Conservation (phyloP, 2,888 invertebrate species). For the Azorinus chamasolen region DNA sequence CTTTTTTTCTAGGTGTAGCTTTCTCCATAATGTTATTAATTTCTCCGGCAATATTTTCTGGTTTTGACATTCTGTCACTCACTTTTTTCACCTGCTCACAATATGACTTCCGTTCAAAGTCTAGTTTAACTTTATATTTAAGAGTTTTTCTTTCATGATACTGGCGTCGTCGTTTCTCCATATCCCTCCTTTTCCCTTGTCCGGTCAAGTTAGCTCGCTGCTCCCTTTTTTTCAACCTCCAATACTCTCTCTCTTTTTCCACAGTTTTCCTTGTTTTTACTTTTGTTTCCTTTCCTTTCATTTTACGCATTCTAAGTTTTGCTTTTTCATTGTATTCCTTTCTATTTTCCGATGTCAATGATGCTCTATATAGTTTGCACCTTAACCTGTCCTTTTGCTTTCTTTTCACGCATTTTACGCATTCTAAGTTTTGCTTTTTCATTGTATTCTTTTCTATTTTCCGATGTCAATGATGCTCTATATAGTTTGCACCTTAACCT, state of each 20-base stretch:
- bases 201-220: conserved; percentile 10
- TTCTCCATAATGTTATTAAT: conserved; percentile 12
- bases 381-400: conserved; percentile 14
- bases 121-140: neutral
- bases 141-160: no score
- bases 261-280: conserved; percentile 20
- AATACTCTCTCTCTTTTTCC: conserved; percentile 18
- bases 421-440: conserved; percentile 24
- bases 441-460: conserved; percentile 20
- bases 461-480: conserved; percentile 17
- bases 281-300: conserved; percentile 13
- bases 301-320: conserved; percentile 23
- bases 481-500: conserved; percentile 13
- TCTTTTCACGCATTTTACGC: conserved; percentile 6
- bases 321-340: conserved; percentile 19
- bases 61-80: no score
- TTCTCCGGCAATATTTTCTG: conserved; percentile 6
- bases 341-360: conserved; percentile 19
- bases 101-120: neutral
- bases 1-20: conserved; percentile 24
- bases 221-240: conserved; percentile 20
- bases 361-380: conserved; percentile 17
- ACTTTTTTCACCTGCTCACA: no score
- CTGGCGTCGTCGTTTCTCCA: conserved; percentile 6
- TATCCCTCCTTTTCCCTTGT: conserved; percentile 2